A percentile compares a stretch with the other conserved stretches of the same genome.
phyloP scores from a whole-genome alignment of 2,797 vertebrate species.

The Hybognathus amarus region DNA sequence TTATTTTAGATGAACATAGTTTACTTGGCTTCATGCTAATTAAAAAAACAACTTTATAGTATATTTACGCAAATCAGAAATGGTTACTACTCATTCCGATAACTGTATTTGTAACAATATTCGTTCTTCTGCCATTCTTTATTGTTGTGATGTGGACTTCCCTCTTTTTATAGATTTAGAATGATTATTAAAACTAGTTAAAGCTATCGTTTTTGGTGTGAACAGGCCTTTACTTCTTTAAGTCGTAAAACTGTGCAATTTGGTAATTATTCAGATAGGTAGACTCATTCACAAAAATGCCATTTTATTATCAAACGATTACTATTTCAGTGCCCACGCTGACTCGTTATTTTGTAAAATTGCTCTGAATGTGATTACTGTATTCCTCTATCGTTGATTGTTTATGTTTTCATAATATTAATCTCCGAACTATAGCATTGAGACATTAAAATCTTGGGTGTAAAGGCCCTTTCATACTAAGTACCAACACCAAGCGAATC shows the following conservation, averaged over 20 bases:
- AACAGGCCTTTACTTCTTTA: neutral
- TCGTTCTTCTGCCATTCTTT: neutral
- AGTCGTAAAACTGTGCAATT: neutral
- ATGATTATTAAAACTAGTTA: neutral
- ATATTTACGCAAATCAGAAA: neutral
- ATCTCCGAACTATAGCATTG: neutral
- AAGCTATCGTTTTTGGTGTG: neutral
- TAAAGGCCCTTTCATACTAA: neutral
- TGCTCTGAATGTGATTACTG: too few species aligned
- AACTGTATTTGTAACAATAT: neutral
- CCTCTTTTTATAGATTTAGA: neutral
- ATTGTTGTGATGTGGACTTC: neutral
- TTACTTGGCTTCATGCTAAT: neutral
- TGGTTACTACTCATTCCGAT: neutral
- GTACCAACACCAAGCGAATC: too few species aligned
- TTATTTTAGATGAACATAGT: neutral
- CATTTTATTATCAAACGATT: neutral
- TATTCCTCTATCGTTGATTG: neutral
- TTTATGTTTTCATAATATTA: neutral
- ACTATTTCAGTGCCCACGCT: neutral
- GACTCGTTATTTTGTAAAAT: too few species aligned
- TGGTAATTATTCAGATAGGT: too few species aligned
- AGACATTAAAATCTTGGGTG: neutral
- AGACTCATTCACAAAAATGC: neutral
- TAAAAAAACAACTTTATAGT: too few species aligned